These are phyloP conservation scores for Rhinella marina DNA, from an alignment of 2,797 vertebrate species.

Conservation along the genomic window DNA sequence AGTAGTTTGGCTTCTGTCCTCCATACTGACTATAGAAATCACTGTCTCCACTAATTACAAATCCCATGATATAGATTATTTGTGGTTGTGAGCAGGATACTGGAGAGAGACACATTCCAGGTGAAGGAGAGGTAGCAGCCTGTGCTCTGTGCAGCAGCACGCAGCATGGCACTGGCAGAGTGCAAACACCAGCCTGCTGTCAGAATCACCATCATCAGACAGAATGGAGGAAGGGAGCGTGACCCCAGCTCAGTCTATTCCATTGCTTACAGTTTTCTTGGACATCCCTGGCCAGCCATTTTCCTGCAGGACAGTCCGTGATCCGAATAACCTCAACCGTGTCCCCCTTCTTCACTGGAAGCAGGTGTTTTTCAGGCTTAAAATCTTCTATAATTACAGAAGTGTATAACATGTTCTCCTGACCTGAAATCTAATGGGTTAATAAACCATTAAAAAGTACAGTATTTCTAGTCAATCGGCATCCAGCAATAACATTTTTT, in stretches of 20 bases:
- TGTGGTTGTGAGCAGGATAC: not conserved
- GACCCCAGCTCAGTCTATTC: not conserved
- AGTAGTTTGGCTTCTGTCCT: not conserved
- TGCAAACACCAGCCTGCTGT: not conserved
- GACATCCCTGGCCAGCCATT: slow-evolving; percentile 75
- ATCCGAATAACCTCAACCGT: slow-evolving; percentile 71
- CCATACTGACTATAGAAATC: not conserved
- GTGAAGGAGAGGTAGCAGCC: not conserved
- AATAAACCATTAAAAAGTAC: not conserved
- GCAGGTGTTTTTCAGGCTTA: slow-evolving; percentile 71
- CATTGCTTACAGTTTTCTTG: slow-evolving; percentile 64
- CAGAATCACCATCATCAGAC: not conserved
- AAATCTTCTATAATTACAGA: slow-evolving; percentile 67
- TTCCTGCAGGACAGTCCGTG: slow-evolving; percentile 73
- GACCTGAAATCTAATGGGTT: slow-evolving; percentile 74
- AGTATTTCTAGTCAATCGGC: not conserved
- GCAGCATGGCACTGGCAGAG: not conserved
- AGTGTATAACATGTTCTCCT: slow-evolving; percentile 72
- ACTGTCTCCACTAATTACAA: not conserved
- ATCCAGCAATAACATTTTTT: too few relatives aligned
- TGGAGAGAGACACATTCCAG: not conserved
- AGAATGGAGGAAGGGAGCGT: not conserved
- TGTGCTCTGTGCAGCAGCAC: not conserved
- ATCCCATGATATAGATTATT: not conserved
- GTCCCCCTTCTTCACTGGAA: slow-evolving; percentile 71